These are phyloP conservation scores for Oscheius onirici DNA, from an alignment of 2,888 invertebrate genomes.

Conservation along the genomic window DNA sequence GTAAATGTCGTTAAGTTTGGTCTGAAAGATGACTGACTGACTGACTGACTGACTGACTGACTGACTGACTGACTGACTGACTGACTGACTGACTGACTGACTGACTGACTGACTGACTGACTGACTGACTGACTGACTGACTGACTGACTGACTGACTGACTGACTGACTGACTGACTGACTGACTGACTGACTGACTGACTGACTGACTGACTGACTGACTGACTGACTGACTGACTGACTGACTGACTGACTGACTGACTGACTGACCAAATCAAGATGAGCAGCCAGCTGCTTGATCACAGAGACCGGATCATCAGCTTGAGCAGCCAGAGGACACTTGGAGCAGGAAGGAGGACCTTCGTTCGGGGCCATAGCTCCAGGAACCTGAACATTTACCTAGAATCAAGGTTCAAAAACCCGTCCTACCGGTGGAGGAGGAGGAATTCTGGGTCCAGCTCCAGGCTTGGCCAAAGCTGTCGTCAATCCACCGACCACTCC, in stretches of 20 bases:
- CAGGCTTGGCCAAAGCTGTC: constrained; percentile 10
- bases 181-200: no score
- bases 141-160: no score
- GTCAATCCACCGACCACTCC: constrained; percentile 34
- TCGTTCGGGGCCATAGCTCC: constrained; percentile 38
- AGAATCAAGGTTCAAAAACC: not conserved
- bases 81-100: no score
- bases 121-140: not conserved
- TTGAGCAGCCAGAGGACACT: constrained; percentile 40
- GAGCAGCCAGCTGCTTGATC: constrained; percentile 54
- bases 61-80: not conserved
- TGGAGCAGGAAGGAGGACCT: constrained; percentile 43
- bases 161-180: constrained; percentile 32
- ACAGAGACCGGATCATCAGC: constrained; percentile 57
- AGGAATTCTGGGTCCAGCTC: constrained; percentile 37
- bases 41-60: no score
- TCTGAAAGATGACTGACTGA: constrained; percentile 32
- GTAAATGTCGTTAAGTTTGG: constrained; percentile 62
- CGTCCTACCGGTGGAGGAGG: constrained; percentile 47
- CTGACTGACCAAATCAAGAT: constrained; percentile 48
- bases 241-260: not conserved
- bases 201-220: no score
- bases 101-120: no score
- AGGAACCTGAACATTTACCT: not conserved
- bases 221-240: not conserved